A percentile compares a stretch with the other conserved stretches of the same genome.
Evolutionary conservation across 2,888 invertebrate species (phyloP).

Genomic region (Drosophila parthenogenetica): DNA sequence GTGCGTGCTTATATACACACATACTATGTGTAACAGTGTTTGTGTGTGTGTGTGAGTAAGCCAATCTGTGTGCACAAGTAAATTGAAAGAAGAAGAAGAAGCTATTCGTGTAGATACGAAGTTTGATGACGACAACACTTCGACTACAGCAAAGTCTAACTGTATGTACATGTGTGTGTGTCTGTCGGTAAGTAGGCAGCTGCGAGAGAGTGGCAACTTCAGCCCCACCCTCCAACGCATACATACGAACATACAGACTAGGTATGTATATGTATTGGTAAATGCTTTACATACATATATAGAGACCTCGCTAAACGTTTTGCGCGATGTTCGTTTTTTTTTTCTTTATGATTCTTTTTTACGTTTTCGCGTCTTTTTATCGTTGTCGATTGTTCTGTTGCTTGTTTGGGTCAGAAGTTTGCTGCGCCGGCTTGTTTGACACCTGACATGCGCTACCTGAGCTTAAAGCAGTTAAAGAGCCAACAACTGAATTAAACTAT

Average conservation of each 20-base stretch:
- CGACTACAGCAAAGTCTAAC: conserved; percentile 68
- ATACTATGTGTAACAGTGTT: conserved; percentile 16
- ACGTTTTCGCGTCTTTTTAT: conserved; percentile 70
- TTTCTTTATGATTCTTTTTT: conserved; percentile 45
- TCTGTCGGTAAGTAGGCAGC: conserved; percentile 12
- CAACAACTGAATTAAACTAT: conserved; percentile 37
- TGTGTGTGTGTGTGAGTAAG: conserved; percentile 43
- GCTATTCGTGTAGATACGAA: conserved; percentile 53
- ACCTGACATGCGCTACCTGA: conserved; percentile 44
- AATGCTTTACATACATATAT: background rate
- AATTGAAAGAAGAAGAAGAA: conserved; percentile 69
- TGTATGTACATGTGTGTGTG: conserved; percentile 12
- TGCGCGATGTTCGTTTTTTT: conserved; percentile 37
- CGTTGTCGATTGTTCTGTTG: conserved; percentile 56
- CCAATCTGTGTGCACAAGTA: conserved; percentile 65
- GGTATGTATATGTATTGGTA: background rate
- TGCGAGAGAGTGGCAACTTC: conserved; percentile 15
- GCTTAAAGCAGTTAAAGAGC: conserved; percentile 1
- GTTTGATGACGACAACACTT: conserved; percentile 72
- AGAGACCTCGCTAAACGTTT: conserved; percentile 40
- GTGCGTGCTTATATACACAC: conserved; percentile 20
- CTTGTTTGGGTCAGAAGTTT: conserved; percentile 76
- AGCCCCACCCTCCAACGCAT: conserved; percentile 45
- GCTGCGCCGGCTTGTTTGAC: conserved; percentile 50
- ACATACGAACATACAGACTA: background rate